A percentile compares a stretch with the other conserved stretches of the same genome.
These are phyloP conservation scores for Morpho achilles DNA, from an alignment of 2,888 invertebrate genomes.

Conservation along the genomic window DNA sequence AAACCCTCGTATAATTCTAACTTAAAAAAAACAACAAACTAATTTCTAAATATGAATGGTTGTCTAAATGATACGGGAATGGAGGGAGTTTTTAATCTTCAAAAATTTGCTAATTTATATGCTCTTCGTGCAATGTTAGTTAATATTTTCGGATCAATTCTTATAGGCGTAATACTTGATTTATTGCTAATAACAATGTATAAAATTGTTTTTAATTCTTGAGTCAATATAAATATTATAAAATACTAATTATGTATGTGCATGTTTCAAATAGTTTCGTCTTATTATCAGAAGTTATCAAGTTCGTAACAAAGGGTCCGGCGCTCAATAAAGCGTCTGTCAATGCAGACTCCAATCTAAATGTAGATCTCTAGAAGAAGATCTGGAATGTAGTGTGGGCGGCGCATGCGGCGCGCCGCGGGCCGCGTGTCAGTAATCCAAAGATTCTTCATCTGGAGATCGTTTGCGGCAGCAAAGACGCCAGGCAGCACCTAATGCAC, in stretches of 20 bases:
- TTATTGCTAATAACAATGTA: slow-evolving; percentile 8
- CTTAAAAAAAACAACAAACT: too few relatives aligned
- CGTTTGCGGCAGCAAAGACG: slow-evolving; percentile 80
- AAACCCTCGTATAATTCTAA: slow-evolving; percentile 1
- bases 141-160: neutral
- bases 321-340: slow-evolving; percentile 73
- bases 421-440: slow-evolving; percentile 81
- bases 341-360: slow-evolving; percentile 77
- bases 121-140: neutral
- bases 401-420: slow-evolving; percentile 72
- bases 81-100: too few relatives aligned
- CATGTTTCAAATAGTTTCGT: slow-evolving; percentile 3
- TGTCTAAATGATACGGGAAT: too few relatives aligned
- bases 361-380: slow-evolving; percentile 63
- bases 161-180: neutral
- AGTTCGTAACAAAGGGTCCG: slow-evolving; percentile 43
- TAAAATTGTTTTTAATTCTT: slow-evolving; percentile 5
- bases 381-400: slow-evolving; percentile 65
- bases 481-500: slow-evolving; percentile 80
- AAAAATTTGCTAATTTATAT: too few relatives aligned
- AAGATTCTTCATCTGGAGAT: slow-evolving; percentile 79
- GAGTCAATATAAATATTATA: slow-evolving; percentile 3
- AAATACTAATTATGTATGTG: slow-evolving; percentile 7
- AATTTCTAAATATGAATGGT: too few relatives aligned
- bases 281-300: slow-evolving; percentile 3